These are phyloP conservation scores for Agrotis ipsilon DNA, from an alignment of 2,888 invertebrate genomes.

Conservation along the genomic window DNA sequence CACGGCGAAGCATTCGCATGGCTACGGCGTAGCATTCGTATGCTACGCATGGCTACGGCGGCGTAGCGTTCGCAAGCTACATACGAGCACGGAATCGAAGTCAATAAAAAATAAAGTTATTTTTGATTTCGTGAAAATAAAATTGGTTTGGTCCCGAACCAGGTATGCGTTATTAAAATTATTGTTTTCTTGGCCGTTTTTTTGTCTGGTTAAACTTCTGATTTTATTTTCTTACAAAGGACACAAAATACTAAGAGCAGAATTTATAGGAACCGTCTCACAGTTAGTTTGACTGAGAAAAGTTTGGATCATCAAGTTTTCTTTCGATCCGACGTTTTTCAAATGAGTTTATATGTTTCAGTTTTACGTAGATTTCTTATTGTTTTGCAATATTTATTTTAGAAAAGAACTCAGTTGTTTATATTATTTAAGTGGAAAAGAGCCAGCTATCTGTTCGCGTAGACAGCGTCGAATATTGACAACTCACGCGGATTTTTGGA, in stretches of 20 bases:
- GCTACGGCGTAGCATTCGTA: constrained; percentile 8
- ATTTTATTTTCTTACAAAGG: neutral
- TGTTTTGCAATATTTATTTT: neutral
- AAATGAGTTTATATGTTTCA: constrained; percentile 23
- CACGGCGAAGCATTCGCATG: too few species aligned
- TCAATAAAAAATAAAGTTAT: neutral
- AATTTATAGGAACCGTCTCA: constrained; percentile 62
- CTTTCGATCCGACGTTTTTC: constrained; percentile 27
- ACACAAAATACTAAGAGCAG: constrained; percentile 39
- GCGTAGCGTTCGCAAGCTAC: constrained; percentile 2
- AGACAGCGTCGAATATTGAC: too few species aligned
- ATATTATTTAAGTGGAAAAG: too few species aligned
- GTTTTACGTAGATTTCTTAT: neutral
- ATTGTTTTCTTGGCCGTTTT: neutral
- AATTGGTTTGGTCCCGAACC: neutral
- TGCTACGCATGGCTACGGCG: constrained; percentile 14
- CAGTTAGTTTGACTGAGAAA: constrained; percentile 52
- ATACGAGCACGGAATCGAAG: neutral
- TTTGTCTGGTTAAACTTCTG: constrained; percentile 20
- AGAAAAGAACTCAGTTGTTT: too few species aligned
- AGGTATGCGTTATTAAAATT: neutral
- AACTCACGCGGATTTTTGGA: too few species aligned
- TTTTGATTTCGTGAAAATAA: neutral
- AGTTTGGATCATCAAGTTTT: constrained; percentile 46
- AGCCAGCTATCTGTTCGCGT: too few species aligned